Percentiles rank a stretch among this genome's conserved stretches.
Conservation (phyloP, 2,888 invertebrate genomes). For the Drosophila birchii region DNA sequence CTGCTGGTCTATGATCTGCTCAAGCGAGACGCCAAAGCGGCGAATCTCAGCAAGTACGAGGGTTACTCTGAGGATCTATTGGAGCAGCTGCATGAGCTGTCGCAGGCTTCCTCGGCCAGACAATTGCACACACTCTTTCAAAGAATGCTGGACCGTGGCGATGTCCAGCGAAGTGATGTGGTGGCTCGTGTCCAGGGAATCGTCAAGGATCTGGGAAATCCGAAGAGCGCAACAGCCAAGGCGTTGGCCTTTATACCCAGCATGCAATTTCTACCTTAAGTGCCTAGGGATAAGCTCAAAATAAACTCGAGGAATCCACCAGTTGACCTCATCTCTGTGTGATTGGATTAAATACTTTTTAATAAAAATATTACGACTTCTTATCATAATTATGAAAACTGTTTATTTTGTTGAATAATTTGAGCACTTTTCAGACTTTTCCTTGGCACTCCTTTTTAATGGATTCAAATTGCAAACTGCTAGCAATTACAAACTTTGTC, state of each 20-base stretch:
- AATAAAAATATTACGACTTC: background rate
- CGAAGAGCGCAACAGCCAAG: conserved; percentile 79
- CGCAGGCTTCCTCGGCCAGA: conserved; percentile 80
- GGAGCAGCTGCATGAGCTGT: conserved; percentile 77
- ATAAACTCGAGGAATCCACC: conserved; percentile 23
- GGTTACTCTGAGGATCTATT: conserved; percentile 83
- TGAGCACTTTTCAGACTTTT: too few species aligned
- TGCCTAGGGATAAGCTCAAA: conserved; percentile 51
- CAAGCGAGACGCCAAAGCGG: conserved; percentile 84
- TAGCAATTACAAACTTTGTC: too few species aligned
- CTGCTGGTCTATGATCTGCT: conserved; percentile 84
- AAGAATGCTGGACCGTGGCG: conserved; percentile 82
- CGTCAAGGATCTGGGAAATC: conserved; percentile 82
- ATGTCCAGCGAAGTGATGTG: conserved; percentile 82
- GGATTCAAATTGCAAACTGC: too few species aligned
- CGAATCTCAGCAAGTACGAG: conserved; percentile 83
- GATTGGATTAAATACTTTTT: conserved; percentile 8
- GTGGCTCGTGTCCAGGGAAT: conserved; percentile 81
- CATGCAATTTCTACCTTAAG: conserved; percentile 81
- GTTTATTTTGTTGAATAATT: too few species aligned
- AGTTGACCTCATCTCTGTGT: conserved; percentile 17
- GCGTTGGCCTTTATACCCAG: conserved; percentile 82
- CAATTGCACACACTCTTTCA: conserved; percentile 83
- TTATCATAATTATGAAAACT: background rate
- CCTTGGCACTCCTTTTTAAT: too few species aligned